Evolutionary conservation across 2,797 vertebrate species (phyloP), one percentile per base, ranked within the genome.

Genomic region (Acrossocheilus fasciatus): DNA sequence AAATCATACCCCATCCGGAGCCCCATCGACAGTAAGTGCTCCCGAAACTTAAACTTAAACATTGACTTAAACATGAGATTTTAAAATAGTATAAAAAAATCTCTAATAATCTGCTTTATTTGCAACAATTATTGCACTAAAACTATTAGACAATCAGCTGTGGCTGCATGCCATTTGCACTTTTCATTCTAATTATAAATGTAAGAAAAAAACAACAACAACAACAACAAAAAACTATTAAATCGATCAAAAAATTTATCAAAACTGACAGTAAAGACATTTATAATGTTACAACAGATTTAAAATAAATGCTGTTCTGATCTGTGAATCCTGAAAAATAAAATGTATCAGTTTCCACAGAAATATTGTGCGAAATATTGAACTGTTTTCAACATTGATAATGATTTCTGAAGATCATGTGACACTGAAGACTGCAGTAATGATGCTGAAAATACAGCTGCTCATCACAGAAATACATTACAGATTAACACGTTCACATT

Each of bases 1-100:
- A 97, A 98, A 87, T 98, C 98, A 20, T 99, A 98, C 91, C 98
- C 98, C 23, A 98, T 97, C 93, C 96, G 96, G 86, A 99, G 97
- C 91, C 98, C 98, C 5, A 96, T 97, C 30, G 98, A 99, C 89
- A 99, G 98, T 99, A 92, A 96, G 98, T 96, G 92, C 66, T 81
- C 18, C 18, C 26, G 26, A 26, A 26, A 26, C 26, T 26, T 26
- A 26, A 26, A 26, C 26, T 26, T 26, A 26, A 26, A 26, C 6
- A 20, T 2, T 57, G 52, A 23, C 18, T 57, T 57, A 57, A 57
- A 8, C 52, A 23, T 54, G 18, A 54, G 1, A 54, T 18, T 52
- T 6, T 18, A 1, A 15, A 50, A 15, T 52, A 17, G 17, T 17
- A 50, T 36, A 36, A 36, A 36, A 36, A 36, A 36, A 36, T 36